Evolutionary conservation across 2,797 vertebrate species (phyloP), one percentile per base, ranked within the genome.

Genomic region (Erithacus rubecula): DNA sequence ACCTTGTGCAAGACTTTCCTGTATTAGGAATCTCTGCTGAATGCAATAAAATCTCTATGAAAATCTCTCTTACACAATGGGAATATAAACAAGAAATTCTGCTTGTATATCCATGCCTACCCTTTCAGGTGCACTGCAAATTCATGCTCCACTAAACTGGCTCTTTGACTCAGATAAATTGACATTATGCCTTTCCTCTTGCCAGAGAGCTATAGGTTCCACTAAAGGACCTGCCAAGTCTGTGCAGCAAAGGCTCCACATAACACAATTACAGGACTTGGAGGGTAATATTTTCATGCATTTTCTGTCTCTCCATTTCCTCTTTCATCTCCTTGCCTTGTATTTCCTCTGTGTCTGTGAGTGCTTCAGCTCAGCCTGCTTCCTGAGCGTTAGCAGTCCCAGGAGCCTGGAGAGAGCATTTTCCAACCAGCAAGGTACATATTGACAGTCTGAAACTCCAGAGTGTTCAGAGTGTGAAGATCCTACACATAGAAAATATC

Each of bases 361-460:
- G 76, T 69, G 91, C 46, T 82, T 77, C 62, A 70, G 63, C 81
- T 86, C 76, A 84, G 83, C 49, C 55, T 62, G 74, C 34, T 47
- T 89, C 69, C 74, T 53, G 77, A 93, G 79, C 2, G 8, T 52
- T 41, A 71, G 59, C 59, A 64, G 46, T 68, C 79, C 75, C 62
- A 60, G 52, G 63, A 86, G 67, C 26, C 70, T 80, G 51, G 43
- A 93, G 85, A 68, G 39, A 49, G 75, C 49, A 15, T 74, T 93
- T 95, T 64, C 82, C 39, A 82, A 10, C 68, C 63, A 88, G 64
- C 67, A 82, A 94, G 67, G 87, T 90, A 94, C 87, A 77, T 64
- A 83, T 59, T 89, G 91, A 94, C 67, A 72, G 16, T 34, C 34
- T 47, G 64, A 78, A 76, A 75, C 74, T 72, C 92, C 77, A 75